A percentile compares a stretch with the other conserved stretches of the same genome.
Conservation (phyloP, 2,113 vertebrate genomes). For the Cyanistes caeruleus region DNA sequence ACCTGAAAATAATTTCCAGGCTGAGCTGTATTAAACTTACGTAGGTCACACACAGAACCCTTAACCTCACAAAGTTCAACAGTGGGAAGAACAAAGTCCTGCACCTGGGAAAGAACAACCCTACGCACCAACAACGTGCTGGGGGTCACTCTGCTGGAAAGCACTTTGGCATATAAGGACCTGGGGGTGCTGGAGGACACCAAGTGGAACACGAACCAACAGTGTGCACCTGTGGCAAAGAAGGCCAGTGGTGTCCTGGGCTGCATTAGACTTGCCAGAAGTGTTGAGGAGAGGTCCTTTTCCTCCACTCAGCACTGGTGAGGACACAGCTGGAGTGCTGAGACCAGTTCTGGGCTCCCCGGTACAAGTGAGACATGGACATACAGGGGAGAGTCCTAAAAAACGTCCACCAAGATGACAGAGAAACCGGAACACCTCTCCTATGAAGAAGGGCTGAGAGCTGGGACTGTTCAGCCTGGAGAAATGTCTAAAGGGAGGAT, state of each 20-base stretch:
- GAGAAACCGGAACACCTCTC: neutral
- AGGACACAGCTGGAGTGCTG: neutral
- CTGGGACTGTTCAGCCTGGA: neutral
- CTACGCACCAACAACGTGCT: accelerated
- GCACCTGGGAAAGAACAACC: neutral
- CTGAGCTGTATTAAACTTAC: neutral
- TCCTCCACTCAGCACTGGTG: neutral
- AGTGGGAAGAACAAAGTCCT: neutral
- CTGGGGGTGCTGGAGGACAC: neutral
- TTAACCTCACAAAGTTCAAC: neutral
- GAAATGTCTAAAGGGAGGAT: neutral
- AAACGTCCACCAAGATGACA: neutral
- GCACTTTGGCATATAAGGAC: neutral
- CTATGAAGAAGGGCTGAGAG: neutral
- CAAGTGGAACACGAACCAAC: neutral
- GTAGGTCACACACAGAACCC: neutral
- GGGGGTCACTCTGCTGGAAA: neutral
- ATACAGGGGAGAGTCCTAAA: neutral
- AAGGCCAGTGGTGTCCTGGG: neutral
- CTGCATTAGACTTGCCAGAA: neutral
- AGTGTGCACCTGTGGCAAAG: neutral
- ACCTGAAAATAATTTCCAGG: neutral
- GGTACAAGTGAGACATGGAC: neutral
- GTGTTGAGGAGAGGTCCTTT: neutral
- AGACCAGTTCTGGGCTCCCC: neutral